These are phyloP conservation scores for Loripinus fragilis DNA, from an alignment of 2,888 invertebrate genomes.

Conservation along the genomic window DNA sequence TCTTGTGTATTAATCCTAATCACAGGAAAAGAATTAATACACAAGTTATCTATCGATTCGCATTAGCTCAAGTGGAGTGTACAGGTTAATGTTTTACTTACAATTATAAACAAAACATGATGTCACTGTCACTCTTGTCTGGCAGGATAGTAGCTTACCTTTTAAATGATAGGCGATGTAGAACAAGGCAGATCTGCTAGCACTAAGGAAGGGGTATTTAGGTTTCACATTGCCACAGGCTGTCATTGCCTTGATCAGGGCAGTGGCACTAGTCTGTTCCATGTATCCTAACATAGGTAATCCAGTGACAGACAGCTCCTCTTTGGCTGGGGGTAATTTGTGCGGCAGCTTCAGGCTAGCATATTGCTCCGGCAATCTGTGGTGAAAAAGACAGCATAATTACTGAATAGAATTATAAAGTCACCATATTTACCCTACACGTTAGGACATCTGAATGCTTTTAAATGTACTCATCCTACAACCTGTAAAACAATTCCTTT, in stretches of 20 bases:
- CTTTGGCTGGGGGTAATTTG: conserved; percentile 82
- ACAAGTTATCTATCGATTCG: no score
- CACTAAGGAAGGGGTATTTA: conserved; percentile 83
- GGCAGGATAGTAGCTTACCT: conserved; percentile 78
- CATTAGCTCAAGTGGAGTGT: no score
- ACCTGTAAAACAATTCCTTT: no score
- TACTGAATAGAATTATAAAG: no score
- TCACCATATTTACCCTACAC: no score
- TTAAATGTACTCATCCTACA: no score
- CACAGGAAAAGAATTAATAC: no score
- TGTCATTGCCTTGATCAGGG: conserved; percentile 81
- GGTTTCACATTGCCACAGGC: conserved; percentile 83
- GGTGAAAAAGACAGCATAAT: conserved; percentile 9
- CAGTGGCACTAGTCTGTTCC: conserved; percentile 82
- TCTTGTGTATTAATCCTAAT: no score
- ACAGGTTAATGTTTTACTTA: no score
- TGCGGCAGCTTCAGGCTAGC: conserved; percentile 81
- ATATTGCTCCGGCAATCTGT: conserved; percentile 82
- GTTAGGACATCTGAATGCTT: no score
- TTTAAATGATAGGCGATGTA: conserved; percentile 83
- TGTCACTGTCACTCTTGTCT: no score
- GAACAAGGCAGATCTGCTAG: conserved; percentile 81
- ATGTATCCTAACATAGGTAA: conserved; percentile 83
- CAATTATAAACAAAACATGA: no score
- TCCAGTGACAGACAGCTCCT: conserved; percentile 73